phyloP scores from a whole-genome alignment of 2,797 vertebrate genomes.

The Macropodus opercularis region DNA sequence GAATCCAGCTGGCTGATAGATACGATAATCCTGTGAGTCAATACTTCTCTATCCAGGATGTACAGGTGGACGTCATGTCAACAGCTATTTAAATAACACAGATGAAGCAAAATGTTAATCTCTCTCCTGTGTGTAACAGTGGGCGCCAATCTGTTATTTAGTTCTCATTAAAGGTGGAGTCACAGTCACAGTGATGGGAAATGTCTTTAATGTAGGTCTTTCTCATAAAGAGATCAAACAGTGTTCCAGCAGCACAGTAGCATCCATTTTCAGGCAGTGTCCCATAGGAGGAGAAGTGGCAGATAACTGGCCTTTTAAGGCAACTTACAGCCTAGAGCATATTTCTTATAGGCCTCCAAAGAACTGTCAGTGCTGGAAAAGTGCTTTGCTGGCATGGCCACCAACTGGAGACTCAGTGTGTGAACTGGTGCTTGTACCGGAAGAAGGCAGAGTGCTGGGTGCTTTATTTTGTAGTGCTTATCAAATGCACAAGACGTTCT shows the following conservation, averaged over 20 bases:
- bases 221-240: conserved; percentile 13
- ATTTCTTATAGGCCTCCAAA: conserved; percentile 36
- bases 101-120: conserved; percentile 24
- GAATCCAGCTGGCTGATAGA: not conserved
- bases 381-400: conserved; percentile 23
- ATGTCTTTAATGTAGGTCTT: not conserved
- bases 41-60: not conserved
- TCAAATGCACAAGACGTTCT: conserved; percentile 14
- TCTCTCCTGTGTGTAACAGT: not conserved
- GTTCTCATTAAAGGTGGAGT: conserved; percentile 5
- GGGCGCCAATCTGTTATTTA: conserved; percentile 12
- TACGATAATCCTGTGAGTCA: not conserved
- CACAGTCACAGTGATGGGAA: not conserved
- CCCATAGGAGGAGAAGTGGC: conserved; percentile 34
- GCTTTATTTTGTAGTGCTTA: conserved; percentile 24
- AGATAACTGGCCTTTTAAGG: conserved; percentile 61
- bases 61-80: conserved; percentile 6
- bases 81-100: conserved; percentile 24
- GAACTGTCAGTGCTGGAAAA: conserved; percentile 36
- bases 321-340: conserved; percentile 29
- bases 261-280: conserved; percentile 21
- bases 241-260: not conserved
- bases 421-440: not conserved
- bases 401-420: conserved; percentile 3
- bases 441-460: not conserved